These are phyloP conservation scores for Otis tarda DNA, from an alignment of 2,113 vertebrate species.

Conservation along the genomic window DNA sequence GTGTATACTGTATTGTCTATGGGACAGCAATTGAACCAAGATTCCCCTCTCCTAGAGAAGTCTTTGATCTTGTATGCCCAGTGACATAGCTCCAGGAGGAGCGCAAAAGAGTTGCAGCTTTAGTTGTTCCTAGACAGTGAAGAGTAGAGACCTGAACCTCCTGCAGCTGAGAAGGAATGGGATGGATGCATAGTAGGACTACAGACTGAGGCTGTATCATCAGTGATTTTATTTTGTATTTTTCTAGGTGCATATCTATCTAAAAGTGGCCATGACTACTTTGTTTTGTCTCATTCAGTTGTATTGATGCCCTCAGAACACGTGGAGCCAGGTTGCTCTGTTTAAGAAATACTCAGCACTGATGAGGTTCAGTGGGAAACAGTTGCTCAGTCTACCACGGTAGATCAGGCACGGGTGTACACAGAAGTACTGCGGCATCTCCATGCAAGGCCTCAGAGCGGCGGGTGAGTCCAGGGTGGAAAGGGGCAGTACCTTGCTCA, in stretches of 20 bases:
- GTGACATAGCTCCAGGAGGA: neutral
- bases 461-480: neutral
- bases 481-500: neutral
- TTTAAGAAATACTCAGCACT: neutral
- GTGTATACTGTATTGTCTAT: neutral
- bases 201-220: neutral
- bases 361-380: neutral
- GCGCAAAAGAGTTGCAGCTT: neutral
- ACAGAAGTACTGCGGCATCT: neutral
- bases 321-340: neutral
- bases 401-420: neutral
- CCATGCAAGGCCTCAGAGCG: fast-evolving
- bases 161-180: neutral
- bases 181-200: neutral
- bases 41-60: neutral
- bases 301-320: neutral
- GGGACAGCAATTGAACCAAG: neutral
- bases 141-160: neutral
- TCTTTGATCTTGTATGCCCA: neutral
- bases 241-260: neutral
- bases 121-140: neutral
- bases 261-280: neutral
- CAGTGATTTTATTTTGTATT: neutral
- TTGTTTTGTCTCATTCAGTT: neutral
- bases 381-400: neutral